Percentiles rank a stretch among this genome's conserved stretches.
These are phyloP conservation scores for Chelonus insularis DNA, from an alignment of 1,140 invertebrate species.

Conservation along the genomic window DNA sequence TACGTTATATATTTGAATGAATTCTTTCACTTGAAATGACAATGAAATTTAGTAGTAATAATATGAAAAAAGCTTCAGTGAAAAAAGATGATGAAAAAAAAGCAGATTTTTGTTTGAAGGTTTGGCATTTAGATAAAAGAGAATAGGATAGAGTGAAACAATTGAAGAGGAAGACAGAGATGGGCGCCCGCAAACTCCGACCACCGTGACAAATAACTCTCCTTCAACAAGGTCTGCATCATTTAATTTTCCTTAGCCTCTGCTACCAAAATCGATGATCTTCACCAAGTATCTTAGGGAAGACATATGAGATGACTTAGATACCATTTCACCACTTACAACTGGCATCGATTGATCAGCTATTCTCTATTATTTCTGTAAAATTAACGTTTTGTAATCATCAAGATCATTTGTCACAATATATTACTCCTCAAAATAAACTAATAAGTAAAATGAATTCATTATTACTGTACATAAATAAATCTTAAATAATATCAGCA, in stretches of 20 bases:
- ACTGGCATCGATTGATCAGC: conserved; percentile 48
- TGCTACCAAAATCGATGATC: conserved; percentile 56
- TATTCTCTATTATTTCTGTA: conserved; percentile 54
- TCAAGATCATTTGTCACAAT: conserved; percentile 35
- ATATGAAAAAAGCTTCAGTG: too few species aligned
- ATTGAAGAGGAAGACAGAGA: conserved; percentile 28
- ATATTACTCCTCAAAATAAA: conserved; percentile 31
- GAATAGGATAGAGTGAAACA: not conserved
- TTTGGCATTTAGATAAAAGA: too few species aligned
- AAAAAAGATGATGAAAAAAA: too few species aligned
- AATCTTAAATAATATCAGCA: too few species aligned
- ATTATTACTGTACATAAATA: too few species aligned
- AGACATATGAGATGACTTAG: conserved; percentile 58
- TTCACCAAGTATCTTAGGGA: conserved; percentile 53
- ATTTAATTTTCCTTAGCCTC: conserved; percentile 60
- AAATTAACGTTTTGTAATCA: conserved; percentile 50
- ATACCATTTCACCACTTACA: conserved; percentile 50
- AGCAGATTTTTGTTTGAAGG: too few species aligned
- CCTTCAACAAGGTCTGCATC: conserved; percentile 57
- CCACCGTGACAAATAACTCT: conserved; percentile 58
- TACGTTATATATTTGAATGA: too few species aligned
- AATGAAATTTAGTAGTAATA: too few species aligned
- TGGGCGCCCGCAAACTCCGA: conserved; percentile 32
- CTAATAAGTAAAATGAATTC: too few species aligned
- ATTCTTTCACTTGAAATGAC: too few species aligned